phyloP scores from a whole-genome alignment of 2,888 invertebrate species.

The Suillia variegata region DNA sequence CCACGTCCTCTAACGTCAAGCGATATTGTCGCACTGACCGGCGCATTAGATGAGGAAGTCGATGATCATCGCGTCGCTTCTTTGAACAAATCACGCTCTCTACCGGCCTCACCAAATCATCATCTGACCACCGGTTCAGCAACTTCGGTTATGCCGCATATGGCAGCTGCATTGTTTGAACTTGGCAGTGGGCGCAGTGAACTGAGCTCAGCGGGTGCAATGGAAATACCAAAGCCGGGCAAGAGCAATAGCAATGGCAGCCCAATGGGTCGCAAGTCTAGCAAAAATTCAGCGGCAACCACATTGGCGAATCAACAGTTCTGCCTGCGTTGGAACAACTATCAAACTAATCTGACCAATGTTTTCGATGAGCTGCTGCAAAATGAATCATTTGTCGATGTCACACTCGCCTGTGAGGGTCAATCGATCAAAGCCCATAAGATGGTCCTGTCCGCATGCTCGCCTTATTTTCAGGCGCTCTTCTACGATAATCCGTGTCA shows the following conservation, averaged over 20 bases:
- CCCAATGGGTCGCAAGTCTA: not conserved
- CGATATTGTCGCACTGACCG: conserved; percentile 44
- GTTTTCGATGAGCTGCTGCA: conserved; percentile 82
- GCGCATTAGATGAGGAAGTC: conserved; percentile 44
- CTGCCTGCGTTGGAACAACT: conserved; percentile 92
- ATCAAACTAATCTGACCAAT: conserved; percentile 85
- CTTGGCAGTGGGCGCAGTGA: conserved; percentile 34
- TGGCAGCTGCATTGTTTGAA: conserved; percentile 44
- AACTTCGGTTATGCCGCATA: conserved; percentile 32
- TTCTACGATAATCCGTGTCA: conserved; percentile 93
- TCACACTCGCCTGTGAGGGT: conserved; percentile 89
- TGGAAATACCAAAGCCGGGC: conserved; percentile 6
- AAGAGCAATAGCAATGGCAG: not conserved
- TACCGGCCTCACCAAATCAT: conserved; percentile 54
- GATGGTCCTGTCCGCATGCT: conserved; percentile 91
- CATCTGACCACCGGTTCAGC: conserved; percentile 9
- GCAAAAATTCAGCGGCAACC: not conserved
- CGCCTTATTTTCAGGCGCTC: conserved; percentile 88
- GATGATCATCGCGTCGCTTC: conserved; percentile 42
- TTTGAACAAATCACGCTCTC: conserved; percentile 52
- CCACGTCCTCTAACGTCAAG: conserved; percentile 55
- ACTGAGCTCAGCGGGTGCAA: conserved; percentile 1
- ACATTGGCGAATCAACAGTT: conserved; percentile 71
- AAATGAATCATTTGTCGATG: conserved; percentile 89
- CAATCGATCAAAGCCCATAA: conserved; percentile 91